A percentile compares a stretch with the other conserved stretches of the same genome.
Conservation (phyloP, 2,888 invertebrate genomes). For the Drosophila diplacantha region DNA sequence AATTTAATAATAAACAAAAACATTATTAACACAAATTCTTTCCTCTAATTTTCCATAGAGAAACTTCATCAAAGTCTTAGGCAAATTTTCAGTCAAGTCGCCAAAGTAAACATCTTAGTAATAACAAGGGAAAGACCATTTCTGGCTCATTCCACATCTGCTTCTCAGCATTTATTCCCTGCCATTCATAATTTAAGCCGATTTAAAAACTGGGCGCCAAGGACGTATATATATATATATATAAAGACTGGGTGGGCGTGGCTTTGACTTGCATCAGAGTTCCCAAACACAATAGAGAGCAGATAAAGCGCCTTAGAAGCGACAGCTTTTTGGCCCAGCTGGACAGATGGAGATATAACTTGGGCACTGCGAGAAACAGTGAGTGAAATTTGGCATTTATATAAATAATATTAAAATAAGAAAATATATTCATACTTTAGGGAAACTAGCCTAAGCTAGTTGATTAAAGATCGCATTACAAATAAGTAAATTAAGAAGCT, state of each 20-base stretch:
- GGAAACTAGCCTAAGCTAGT: no score
- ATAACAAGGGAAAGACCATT: constrained; percentile 60
- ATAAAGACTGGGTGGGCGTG: constrained; percentile 34
- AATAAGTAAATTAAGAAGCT: not conserved
- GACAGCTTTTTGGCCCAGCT: constrained; percentile 42
- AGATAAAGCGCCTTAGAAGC: constrained; percentile 35
- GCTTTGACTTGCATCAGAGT: constrained; percentile 39
- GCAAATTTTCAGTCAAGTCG: constrained; percentile 33
- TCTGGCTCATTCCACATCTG: constrained; percentile 42
- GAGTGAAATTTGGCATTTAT: not conserved
- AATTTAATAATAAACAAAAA: not conserved
- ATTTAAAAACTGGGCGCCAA: constrained; percentile 69
- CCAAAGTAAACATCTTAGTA: constrained; percentile 62
- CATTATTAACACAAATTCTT: not conserved
- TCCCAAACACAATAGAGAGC: constrained; percentile 27
- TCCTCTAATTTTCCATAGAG: not conserved
- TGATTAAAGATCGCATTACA: fast-evolving
- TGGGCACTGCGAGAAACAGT: not conserved
- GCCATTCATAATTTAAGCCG: constrained; percentile 62
- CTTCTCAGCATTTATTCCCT: constrained; percentile 1
- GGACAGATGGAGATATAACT: constrained; percentile 22
- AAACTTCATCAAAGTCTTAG: constrained; percentile 22
- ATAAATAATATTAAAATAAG: not conserved
- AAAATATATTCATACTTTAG: no score
- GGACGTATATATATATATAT: constrained; percentile 3